These are phyloP conservation scores for Gymnoscopelus braueri DNA, from an alignment of 2,797 vertebrate genomes.

Conservation along the genomic window DNA sequence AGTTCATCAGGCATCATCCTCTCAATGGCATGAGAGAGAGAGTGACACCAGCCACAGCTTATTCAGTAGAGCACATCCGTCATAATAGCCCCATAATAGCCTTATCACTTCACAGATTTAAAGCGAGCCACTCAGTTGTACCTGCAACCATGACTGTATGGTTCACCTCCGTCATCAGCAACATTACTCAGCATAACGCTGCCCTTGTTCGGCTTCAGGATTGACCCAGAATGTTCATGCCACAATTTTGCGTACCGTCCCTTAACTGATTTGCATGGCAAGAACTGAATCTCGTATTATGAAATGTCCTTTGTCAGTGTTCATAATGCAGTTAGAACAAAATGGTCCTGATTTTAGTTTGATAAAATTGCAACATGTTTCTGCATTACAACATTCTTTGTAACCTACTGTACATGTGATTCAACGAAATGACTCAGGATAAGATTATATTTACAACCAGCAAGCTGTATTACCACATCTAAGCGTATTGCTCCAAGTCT, in stretches of 20 bases:
- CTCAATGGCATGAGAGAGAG: background rate
- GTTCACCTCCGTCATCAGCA: slow-evolving; percentile 1
- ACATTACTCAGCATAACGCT: slow-evolving; percentile 23
- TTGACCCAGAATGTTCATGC: background rate
- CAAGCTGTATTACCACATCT: slow-evolving; percentile 4
- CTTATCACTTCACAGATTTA: slow-evolving; percentile 47
- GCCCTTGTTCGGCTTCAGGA: background rate
- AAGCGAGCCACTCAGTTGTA: slow-evolving; percentile 2
- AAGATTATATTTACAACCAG: slow-evolving; percentile 33
- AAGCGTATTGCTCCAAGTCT: background rate
- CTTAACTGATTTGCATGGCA: background rate
- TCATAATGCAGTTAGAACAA: slow-evolving; percentile 28
- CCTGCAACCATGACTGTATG: slow-evolving; percentile 54
- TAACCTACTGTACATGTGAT: no score
- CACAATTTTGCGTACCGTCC: background rate
- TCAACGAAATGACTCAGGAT: slow-evolving; percentile 10
- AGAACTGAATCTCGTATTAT: slow-evolving; percentile 34
- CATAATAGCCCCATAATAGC: slow-evolving; percentile 63
- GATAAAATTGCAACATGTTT: background rate
- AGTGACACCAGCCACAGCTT: slow-evolving; percentile 41
- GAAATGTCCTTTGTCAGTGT: slow-evolving; percentile 1
- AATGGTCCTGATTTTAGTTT: slow-evolving; percentile 44
- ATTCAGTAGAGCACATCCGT: slow-evolving; percentile 57
- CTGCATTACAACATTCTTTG: no score
- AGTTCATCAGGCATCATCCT: no score